phyloP scores from a whole-genome alignment of 2,113 vertebrate species.

The Malurus melanocephalus region DNA sequence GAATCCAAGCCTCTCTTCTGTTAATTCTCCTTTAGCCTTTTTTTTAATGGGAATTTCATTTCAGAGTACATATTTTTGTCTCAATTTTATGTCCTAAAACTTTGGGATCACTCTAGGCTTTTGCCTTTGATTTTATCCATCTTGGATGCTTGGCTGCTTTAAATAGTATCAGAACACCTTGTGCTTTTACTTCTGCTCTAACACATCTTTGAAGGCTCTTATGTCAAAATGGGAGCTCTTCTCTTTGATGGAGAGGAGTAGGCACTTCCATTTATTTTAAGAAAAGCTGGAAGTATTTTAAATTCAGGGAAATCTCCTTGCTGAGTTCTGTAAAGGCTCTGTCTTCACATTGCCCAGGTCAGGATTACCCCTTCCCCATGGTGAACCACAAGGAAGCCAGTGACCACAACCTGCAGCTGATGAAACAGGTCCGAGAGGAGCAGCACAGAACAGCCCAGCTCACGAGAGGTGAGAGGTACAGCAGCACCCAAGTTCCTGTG shows the following conservation, averaged over 20 bases:
- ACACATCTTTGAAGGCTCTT: background rate
- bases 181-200: background rate
- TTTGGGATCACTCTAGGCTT: background rate
- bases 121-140: background rate
- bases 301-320: background rate
- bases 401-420: conserved; percentile 50
- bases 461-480: conserved; percentile 23
- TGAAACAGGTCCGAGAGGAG: conserved; percentile 45
- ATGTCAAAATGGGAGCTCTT: background rate
- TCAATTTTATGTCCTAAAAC: background rate
- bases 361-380: conserved; percentile 64
- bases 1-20: background rate
- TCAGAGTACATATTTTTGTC: background rate
- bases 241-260: background rate
- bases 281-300: background rate
- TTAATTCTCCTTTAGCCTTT: background rate
- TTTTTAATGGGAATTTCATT: background rate
- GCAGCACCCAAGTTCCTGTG: background rate
- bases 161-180: background rate
- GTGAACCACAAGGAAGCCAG: conserved; percentile 61
- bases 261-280: background rate
- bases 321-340: background rate
- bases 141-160: background rate
- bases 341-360: background rate
- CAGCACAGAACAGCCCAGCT: conserved; percentile 55